Evolutionary conservation across 2,113 vertebrate genomes (phyloP), one percentile per base, ranked within the genome.

Genomic region (Scolopax mira): DNA sequence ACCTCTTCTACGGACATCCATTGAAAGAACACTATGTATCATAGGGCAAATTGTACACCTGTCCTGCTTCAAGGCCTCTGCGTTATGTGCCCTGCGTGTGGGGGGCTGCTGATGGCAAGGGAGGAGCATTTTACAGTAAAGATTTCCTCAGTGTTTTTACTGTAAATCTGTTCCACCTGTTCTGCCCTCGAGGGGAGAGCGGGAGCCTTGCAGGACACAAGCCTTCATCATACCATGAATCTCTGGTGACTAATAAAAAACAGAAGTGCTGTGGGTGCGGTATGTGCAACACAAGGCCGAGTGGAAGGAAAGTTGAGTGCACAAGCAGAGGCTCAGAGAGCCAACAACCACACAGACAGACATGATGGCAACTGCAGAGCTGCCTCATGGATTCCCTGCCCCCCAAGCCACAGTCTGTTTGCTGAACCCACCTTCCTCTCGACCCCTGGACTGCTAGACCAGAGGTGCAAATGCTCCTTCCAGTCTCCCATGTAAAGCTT

Each of bases 21-120:
- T 1, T 46, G 57, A 71, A 52, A 37, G 11, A 61, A 42, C 37
- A 10, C 4, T 11, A 7, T 16, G 28, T 60, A 23, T 25, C 13
- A 14, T 15, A 24, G 5, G 8, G 41, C 33, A 60, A 42, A 21
- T 22, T 10, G 13, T 17, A 7, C 3, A 25, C 6, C 19, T 16
- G 10, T 13, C 35, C 44, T 4, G 30, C 57, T 52, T 48, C 18
- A 46, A 62, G 62, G 31, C 5, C 19, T 58, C 13, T 15, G 41
- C 15, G n/a, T 17, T 16, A 2, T 7, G 1, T 1, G 0, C 19
- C 54, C 33, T 28, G 22, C 3, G 18, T 18, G 2, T 2, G 1
- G 27, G 18, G 71, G 33, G 37, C 73, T 58, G 58, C 37, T 39
- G 42, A 8, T 3, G 4, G 44, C 70, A 18, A 17, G 25, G 7